Evolutionary conservation across 2,797 vertebrate species (phyloP), one percentile per base, ranked within the genome.

Genomic region (Acanthis flammea): DNA sequence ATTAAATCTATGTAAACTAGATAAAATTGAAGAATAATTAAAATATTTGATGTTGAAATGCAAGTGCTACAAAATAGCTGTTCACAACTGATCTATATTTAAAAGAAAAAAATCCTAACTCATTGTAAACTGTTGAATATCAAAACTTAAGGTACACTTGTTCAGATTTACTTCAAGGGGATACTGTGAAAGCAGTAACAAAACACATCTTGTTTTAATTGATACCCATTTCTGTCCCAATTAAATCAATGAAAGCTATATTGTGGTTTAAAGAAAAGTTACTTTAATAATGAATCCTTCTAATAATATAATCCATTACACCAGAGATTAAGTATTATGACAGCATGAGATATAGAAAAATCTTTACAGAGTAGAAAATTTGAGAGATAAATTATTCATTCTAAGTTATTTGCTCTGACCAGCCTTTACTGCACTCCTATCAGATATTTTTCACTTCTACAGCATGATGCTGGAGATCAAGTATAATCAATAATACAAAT

Each of bases 361-460:
- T 77, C 78, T 90, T 81, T 92, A 87, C 12, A 51, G 14, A 16
- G 14, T 76, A 48, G 47, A 86, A 94, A 88, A 90, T 73, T 53
- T 73, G 44, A 81, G 23, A n/a, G 31, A 84, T 86, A 86, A 93
- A 91, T 94, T 94, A 95, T 90, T 94, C 9, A 84, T 81, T 94
- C 14, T 54, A 86, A 95, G 74, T 78, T 90, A 81, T 92, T 90
- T 92, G 37, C 41, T 86, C 44, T 80, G 61, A 62, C 18, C 12
- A 53, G 16, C 33, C 76, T 86, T 92, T 75, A 62, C 65, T 74
- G 39, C 25, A 47, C 5, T 73, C 8, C 18, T 78, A 65, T 74
- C 41, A 65, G 33, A 63, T 66, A 61, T 1, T 71, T 83, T 58
- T 37, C 28, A 79, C 37, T 47, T 83, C 39, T 90, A 35, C 22